A percentile compares a stretch with the other conserved stretches of the same genome.
These are phyloP conservation scores for Acrossocheilus wenchowensis DNA, from an alignment of 2,797 vertebrate species.

Conservation along the genomic window DNA sequence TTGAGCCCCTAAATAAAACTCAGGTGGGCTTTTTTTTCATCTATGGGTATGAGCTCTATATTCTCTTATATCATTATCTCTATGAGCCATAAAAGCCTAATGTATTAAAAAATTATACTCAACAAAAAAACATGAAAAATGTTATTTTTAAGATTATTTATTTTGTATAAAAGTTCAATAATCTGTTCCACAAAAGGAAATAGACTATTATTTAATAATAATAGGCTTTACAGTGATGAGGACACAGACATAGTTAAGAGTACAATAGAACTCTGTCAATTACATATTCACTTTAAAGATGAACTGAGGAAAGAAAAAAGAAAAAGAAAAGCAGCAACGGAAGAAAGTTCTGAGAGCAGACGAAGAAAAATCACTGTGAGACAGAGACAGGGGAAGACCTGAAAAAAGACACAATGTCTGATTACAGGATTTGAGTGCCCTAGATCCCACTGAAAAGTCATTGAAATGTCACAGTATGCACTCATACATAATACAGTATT, in stretches of 20 bases:
- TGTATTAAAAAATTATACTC: neutral
- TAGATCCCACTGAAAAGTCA: conserved; percentile 24
- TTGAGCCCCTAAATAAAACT: neutral
- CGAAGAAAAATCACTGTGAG: conserved; percentile 2
- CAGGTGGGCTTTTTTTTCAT: neutral
- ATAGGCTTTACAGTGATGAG: neutral
- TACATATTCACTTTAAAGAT: conserved; percentile 17
- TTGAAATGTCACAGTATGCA: conserved; percentile 31
- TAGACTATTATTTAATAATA: neutral
- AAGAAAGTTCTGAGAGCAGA: neutral
- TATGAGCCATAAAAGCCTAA: neutral
- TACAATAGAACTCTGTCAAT: neutral
- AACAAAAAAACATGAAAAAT: too few species aligned
- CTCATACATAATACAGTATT: conserved; percentile 12
- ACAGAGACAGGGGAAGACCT: neutral
- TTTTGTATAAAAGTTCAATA: neutral
- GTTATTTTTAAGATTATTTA: neutral
- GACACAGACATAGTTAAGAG: neutral
- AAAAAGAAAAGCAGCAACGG: neutral
- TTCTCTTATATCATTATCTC: neutral
- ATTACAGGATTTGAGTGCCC: conserved; percentile 22
- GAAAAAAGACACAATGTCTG: neutral
- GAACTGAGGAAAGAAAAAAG: neutral
- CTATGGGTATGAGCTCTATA: neutral
- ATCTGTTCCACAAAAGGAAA: neutral